These are phyloP conservation scores for Phycodurus eques DNA, from an alignment of 2,113 vertebrate genomes.

Conservation along the genomic window DNA sequence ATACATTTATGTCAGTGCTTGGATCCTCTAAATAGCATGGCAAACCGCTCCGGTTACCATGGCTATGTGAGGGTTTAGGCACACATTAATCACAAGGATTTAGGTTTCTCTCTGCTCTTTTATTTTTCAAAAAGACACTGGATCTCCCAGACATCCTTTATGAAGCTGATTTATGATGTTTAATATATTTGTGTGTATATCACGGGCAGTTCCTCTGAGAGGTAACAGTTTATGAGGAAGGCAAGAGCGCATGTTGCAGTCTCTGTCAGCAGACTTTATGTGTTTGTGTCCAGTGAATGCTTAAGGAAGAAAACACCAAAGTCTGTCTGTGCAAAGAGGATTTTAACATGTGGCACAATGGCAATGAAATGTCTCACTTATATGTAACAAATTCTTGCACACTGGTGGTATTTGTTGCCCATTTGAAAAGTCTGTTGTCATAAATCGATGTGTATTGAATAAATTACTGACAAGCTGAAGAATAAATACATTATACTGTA, in stretches of 20 bases:
- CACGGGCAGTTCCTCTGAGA: slow-evolving; percentile 34
- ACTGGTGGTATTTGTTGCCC: neutral
- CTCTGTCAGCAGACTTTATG: slow-evolving; percentile 9
- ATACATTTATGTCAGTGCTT: slow-evolving; percentile 56
- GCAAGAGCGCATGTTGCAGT: neutral
- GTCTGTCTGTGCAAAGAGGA: neutral
- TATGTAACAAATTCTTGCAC: neutral
- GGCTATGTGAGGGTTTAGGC: slow-evolving; percentile 63
- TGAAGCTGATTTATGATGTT: slow-evolving; percentile 63
- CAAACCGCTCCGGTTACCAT: slow-evolving; percentile 70
- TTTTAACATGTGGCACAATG: neutral
- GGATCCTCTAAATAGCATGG: slow-evolving; percentile 67
- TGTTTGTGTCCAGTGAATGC: slow-evolving; percentile 7
- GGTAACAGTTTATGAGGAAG: slow-evolving; percentile 22
- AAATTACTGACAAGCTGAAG: neutral
- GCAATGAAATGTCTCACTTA: neutral
- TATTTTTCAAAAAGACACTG: slow-evolving; percentile 48
- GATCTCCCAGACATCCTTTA: slow-evolving; percentile 54
- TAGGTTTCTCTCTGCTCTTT: slow-evolving; percentile 47
- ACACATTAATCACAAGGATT: slow-evolving; percentile 73
- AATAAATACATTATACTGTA: neutral
- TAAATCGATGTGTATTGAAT: neutral
- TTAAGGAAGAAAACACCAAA: slow-evolving; percentile 4
- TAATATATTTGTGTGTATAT: slow-evolving; percentile 53
- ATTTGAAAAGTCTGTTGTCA: neutral